Evolutionary conservation across 2,888 invertebrate genomes (phyloP).

Genomic region (Seira ritae): DNA sequence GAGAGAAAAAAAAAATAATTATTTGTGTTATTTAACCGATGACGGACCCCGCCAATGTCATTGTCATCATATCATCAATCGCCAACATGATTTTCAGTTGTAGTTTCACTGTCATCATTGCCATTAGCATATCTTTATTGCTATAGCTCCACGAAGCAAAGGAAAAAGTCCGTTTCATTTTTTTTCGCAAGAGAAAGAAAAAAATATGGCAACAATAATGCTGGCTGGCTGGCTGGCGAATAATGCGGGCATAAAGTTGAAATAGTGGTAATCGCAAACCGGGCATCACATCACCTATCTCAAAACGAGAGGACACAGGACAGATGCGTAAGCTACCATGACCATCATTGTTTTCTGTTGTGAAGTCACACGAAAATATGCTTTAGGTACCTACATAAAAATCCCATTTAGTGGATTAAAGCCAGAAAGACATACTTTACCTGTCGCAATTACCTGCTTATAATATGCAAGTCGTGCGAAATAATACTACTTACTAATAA

Average conservation of each 20-base stretch:
- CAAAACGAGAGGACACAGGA: not conserved
- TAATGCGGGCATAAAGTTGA: not conserved
- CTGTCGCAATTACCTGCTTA: constrained; percentile 10
- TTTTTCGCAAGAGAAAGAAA: not conserved
- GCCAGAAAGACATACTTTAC: not conserved
- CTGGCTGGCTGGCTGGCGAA: not conserved
- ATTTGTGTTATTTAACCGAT: not conserved
- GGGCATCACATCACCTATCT: too few relatives aligned
- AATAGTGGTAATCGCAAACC: not conserved
- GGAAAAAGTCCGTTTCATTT: not conserved
- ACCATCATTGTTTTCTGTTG: not conserved
- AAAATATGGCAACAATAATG: not conserved
- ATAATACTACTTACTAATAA: not conserved
- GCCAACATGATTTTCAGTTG: constrained; percentile 18
- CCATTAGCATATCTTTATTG: constrained; percentile 23
- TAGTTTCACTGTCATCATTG: constrained; percentile 15
- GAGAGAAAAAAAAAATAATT: not conserved
- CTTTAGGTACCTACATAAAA: not conserved
- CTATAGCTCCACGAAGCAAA: not conserved
- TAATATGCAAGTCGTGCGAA: not conserved
- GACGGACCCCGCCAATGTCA: not conserved
- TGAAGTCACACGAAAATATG: not conserved
- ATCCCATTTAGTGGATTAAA: not conserved
- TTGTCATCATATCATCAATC: constrained; percentile 14
- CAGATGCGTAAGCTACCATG: not conserved